Base-by-base conservation (phyloP, 2,113 vertebrate genomes). In the Pollachius pollachius region DNA sequence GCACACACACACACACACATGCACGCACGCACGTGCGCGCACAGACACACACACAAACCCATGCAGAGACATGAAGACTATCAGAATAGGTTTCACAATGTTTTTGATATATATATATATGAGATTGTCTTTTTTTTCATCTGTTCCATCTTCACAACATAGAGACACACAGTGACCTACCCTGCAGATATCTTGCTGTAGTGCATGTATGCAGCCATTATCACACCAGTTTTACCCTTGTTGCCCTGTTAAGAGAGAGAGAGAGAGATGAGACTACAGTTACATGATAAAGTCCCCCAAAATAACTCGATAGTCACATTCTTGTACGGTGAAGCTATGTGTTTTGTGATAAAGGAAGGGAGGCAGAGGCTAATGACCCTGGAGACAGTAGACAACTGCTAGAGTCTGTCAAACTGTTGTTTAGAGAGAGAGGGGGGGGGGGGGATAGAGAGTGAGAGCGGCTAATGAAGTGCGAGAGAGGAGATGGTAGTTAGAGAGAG, bases 141-240 rank as follows among this genome's bases (percentile, higher is more conserved):
- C 15, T n/a, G 8, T 9, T 48, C 9, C 41, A 48, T 48, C 9
- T 2, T 48, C 41, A 48, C 41, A 9, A 48, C 54, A 57, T 17
- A n/a, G 16, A 21, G 17, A 58, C 5, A 23, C 7, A 62, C 7
- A 75, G 67, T 64, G 37, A 76, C 92, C 92, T 86, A 96, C 95
- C 95, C 94, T 71, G 95, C 95, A 1, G 94, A 97, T 72, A 96
- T 95, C 89, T 95, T 95, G 94, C 94, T 97, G 90, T 96, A 97
- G 85, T 97, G 94, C 95, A 97, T 96, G 83, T 96, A 96, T 69
- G 95, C 94, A 12, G 95, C 95, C n/a, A 96, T 92, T 18, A 96
- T 94, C 70, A 96, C 93, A 0, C 95, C 95, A 0, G 94, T 94
- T 86, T 95, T 96, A 64, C 95, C 95, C 80, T 95, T 95, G 87